Percentiles rank a stretch among this genome's conserved stretches.
These are phyloP conservation scores for Tragelaphus imberbis DNA, from an alignment of 2,113 vertebrate species.

Conservation along the genomic window DNA sequence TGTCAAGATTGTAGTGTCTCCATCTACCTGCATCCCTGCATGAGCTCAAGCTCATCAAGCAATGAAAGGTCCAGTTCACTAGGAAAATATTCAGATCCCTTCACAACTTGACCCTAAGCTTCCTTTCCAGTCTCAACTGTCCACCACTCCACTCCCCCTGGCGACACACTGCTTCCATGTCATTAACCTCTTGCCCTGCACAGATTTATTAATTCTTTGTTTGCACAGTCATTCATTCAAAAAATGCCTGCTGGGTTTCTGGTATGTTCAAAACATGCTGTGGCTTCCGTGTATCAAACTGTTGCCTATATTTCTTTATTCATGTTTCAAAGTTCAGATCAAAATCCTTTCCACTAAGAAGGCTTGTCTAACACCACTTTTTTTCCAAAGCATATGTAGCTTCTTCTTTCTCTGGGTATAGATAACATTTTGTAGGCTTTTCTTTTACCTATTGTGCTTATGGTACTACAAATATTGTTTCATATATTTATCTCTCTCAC, in stretches of 20 bases:
- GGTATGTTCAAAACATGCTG: not conserved
- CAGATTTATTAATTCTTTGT: not conserved
- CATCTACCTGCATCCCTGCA: not conserved
- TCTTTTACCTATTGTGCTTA: not conserved
- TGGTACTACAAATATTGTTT: not conserved
- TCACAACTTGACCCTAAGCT: not conserved
- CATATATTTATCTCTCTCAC: not conserved
- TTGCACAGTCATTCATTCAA: not conserved
- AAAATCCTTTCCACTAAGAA: not conserved
- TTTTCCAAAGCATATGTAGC: not conserved
- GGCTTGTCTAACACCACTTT: not conserved
- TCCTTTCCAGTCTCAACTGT: not conserved
- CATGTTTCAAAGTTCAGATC: not conserved
- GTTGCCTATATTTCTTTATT: not conserved
- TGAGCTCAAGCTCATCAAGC: not conserved
- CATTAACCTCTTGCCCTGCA: not conserved
- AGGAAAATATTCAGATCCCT: not conserved
- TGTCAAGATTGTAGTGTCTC: not conserved
- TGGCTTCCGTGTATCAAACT: accelerated
- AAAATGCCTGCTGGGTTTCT: not conserved
- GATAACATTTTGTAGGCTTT: not conserved
- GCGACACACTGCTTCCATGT: not conserved
- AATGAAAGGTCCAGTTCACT: not conserved
- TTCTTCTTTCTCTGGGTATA: not conserved
- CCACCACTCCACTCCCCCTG: not conserved